Evolutionary conservation across 2,888 invertebrate species (phyloP).

Genomic region (Halocaridina rubra): DNA sequence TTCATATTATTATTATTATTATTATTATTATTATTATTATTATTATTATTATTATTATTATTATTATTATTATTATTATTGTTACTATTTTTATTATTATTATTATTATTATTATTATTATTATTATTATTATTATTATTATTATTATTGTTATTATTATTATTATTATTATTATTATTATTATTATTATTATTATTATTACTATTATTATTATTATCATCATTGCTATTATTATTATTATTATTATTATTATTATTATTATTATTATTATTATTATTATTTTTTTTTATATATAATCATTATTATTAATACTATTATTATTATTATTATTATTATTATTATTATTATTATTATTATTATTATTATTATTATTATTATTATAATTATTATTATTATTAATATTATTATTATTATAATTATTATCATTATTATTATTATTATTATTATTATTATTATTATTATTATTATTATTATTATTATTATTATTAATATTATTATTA

Average conservation of each 20-base stretch:
- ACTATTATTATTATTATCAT: no score
- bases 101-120: background rate
- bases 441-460: background rate
- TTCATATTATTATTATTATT: background rate
- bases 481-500: background rate
- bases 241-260: no score
- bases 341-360: no score
- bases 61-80: background rate
- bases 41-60: background rate
- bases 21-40: background rate
- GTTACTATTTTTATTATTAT: background rate
- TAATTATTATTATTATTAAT: no score
- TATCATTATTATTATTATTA: background rate
- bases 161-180: background rate
- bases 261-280: no score
- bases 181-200: background rate
- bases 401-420: background rate
- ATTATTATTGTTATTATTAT: background rate
- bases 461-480: background rate
- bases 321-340: no score
- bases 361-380: no score
- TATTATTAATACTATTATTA: no score
- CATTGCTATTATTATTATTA: no score
- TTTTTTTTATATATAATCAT: no score
- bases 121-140: background rate